A percentile compares a stretch with the other conserved stretches of the same genome.
These are phyloP conservation scores for Melitaea athalia DNA, from an alignment of 2,888 invertebrate species.

Conservation along the genomic window DNA sequence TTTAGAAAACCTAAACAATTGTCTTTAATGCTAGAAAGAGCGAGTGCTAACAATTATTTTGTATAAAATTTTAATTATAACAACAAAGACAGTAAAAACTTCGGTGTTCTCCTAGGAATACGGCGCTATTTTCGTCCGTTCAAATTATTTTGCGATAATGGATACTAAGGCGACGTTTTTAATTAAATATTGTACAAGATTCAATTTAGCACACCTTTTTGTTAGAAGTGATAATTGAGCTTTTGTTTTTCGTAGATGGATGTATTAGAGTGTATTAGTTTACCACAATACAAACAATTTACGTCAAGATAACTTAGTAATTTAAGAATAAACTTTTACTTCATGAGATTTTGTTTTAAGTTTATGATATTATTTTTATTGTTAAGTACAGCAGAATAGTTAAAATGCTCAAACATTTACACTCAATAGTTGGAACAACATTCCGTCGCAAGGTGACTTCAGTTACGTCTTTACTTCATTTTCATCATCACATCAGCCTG, in stretches of 20 bases:
- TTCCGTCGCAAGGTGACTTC: no score
- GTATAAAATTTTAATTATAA: conserved; percentile 23
- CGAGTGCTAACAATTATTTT: neutral
- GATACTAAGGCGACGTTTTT: conserved; percentile 23
- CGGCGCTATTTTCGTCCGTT: conserved; percentile 11
- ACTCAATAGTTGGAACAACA: no score
- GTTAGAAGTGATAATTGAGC: neutral
- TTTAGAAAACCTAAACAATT: neutral
- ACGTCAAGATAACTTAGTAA: no score
- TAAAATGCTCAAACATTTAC: no score
- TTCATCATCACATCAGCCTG: no score
- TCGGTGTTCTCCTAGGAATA: conserved; percentile 20
- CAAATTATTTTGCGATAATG: conserved; percentile 33
- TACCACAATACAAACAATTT: neutral
- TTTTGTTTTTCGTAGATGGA: no score
- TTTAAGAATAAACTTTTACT: neutral
- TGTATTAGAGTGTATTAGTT: neutral
- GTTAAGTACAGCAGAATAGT: no score
- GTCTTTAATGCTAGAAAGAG: neutral
- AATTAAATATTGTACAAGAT: conserved; percentile 33
- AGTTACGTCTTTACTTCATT: no score
- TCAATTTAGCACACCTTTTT: conserved; percentile 8
- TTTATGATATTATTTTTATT: no score
- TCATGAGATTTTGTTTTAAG: neutral
- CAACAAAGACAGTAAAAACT: conserved; percentile 15